Percentiles rank a stretch among this genome's conserved stretches.
Conservation (phyloP, 2,797 vertebrate species). For the Spheniscus humboldti region DNA sequence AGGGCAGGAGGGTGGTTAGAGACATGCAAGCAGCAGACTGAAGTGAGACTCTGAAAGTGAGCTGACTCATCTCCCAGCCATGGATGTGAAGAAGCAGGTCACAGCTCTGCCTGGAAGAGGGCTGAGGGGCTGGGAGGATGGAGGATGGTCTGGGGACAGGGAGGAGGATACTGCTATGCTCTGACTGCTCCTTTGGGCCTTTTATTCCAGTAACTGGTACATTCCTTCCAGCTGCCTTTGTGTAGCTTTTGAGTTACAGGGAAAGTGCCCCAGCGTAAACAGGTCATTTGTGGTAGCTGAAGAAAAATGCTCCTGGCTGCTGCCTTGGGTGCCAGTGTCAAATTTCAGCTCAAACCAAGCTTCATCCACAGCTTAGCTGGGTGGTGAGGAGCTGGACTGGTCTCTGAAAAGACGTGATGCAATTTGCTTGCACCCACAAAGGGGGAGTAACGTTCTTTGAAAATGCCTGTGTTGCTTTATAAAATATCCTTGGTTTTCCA, state of each 20-base stretch:
- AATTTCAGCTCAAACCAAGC: background rate
- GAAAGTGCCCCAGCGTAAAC: background rate
- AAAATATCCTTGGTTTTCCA: background rate
- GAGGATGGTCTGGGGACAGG: background rate
- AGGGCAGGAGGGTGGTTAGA: background rate
- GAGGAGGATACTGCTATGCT: background rate
- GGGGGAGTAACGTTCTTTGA: background rate
- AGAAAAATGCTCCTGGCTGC: background rate
- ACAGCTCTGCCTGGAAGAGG: background rate
- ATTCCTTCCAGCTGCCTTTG: background rate
- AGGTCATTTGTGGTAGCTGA: background rate
- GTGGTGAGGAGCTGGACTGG: background rate
- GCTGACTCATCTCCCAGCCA: fast-evolving
- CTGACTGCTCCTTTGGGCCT: background rate
- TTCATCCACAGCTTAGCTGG: background rate
- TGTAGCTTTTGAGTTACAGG: background rate
- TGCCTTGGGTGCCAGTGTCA: background rate
- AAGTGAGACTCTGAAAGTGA: background rate
- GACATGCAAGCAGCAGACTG: background rate
- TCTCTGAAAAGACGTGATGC: background rate
- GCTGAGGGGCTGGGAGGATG: background rate
- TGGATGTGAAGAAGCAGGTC: background rate
- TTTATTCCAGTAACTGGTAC: background rate
- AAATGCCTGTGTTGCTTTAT: background rate
- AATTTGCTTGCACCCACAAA: background rate